A percentile compares a stretch with the other conserved stretches of the same genome.
These are phyloP conservation scores for Aythya fuligula DNA, from an alignment of 2,797 vertebrate species.

Conservation along the genomic window DNA sequence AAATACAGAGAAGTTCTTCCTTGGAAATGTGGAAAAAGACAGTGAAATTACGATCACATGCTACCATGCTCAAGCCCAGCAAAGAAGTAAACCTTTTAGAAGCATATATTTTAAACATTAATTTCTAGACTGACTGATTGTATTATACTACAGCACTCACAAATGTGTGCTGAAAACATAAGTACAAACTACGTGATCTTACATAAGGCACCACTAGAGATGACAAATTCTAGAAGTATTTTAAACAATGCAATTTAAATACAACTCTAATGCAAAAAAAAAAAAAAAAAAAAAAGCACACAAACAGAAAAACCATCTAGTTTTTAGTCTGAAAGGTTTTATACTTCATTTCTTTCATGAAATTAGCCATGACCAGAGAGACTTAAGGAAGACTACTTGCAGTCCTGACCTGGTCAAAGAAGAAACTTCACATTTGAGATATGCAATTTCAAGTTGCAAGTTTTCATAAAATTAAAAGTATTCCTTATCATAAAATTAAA, in stretches of 20 bases:
- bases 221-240: neutral
- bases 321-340: neutral
- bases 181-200: neutral
- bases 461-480: neutral
- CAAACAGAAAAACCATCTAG: neutral
- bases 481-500: too few relatives aligned
- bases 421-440: constrained; percentile 3
- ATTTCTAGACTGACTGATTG: neutral
- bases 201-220: neutral
- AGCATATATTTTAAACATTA: neutral
- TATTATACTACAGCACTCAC: neutral
- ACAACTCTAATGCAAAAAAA: neutral
- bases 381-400: neutral
- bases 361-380: neutral
- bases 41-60: neutral
- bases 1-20: too few relatives aligned
- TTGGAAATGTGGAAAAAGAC: neutral
- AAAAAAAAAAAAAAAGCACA: neutral
- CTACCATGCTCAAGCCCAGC: neutral
- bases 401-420: neutral
- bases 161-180: neutral
- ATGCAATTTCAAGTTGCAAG: neutral
- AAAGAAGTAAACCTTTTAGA: neutral
- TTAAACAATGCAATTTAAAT: neutral
- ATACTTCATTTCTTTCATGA: neutral